These are phyloP conservation scores for Pangasius macronema DNA, from an alignment of 2,797 vertebrate genomes.

Conservation along the genomic window DNA sequence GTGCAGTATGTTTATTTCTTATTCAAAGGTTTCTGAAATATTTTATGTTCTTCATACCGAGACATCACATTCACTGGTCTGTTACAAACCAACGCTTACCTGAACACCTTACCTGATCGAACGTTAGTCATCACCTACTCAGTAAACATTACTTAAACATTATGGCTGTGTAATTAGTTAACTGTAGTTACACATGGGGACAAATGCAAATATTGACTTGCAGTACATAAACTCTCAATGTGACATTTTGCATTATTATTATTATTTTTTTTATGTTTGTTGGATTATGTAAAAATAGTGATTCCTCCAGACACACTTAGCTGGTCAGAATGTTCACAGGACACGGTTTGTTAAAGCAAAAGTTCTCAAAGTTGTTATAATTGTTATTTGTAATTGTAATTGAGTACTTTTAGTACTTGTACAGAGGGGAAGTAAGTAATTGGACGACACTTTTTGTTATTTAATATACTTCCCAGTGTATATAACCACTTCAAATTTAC, in stretches of 20 bases:
- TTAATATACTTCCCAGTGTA: background rate
- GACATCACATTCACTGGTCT: background rate
- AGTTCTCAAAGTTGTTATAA: background rate
- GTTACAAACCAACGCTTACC: background rate
- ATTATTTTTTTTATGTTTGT: background rate
- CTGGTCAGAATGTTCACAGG: background rate
- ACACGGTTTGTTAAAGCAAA: background rate
- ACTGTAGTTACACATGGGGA: background rate
- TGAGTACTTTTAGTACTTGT: background rate
- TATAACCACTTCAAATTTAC: background rate
- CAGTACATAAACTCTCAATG: too few species aligned
- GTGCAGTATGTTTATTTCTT: conserved; percentile 3
- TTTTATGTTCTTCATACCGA: background rate
- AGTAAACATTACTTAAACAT: conserved; percentile 7
- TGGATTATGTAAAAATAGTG: background rate
- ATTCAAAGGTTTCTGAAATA: background rate
- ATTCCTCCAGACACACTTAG: background rate
- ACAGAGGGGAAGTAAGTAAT: background rate
- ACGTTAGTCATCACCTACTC: background rate
- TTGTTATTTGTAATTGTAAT: background rate
- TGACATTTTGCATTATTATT: background rate
- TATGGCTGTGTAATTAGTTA: conserved; percentile 1
- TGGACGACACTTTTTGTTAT: background rate
- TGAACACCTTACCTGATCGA: background rate
- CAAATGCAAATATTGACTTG: background rate